Base-by-base conservation (phyloP, 2,797 vertebrate species). In the Lophura swinhoii region DNA sequence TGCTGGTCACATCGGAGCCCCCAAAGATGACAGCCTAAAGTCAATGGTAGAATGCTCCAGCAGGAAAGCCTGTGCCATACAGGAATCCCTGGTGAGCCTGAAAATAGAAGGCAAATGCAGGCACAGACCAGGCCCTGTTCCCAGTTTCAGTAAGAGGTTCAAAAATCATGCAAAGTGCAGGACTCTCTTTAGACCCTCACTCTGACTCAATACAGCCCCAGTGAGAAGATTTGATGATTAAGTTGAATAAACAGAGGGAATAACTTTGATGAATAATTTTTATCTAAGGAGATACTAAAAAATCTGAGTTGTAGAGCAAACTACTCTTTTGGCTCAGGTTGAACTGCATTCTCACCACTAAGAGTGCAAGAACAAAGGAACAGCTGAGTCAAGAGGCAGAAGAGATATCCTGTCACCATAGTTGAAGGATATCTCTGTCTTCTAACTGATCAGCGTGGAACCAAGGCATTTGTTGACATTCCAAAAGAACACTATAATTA, bases 321-420 rank as follows among this genome's bases (percentile, higher is more conserved):
- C 20, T 14, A 12, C 43, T 60, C 12, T 41, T 60, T 88, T 79
- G 33, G 35, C 60, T 87, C 37, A 68, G 31, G 29, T 10, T 55
- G 44, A 74, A 87, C 6, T 74, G 41, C 22, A 56, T n/a, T 22
- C 22, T 43, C 21, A 80, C n/a, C 13, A 24, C 31, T 37, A 64
- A 41, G 18, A 10, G 37, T 39, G 37, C 37, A 55, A 58, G 73
- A 69, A 43, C 59, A 91, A 86, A 91, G 33, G 22, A 49, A 92
- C 28, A 86, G 56, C 53, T 84, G 22, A 90, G 77, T 62, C 41
- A 87, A 76, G 81, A 84, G 58, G 68, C 53, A 88, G 48, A 88
- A 90, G 20, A 91, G 8, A 82, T 82, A 82, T 53, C 44, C 82
- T 88, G 68, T 66, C 69, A 87, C 48, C 58, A n/a, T 7, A 46